phyloP scores from a whole-genome alignment of 1,140 invertebrate genomes.

The Musca domestica region DNA sequence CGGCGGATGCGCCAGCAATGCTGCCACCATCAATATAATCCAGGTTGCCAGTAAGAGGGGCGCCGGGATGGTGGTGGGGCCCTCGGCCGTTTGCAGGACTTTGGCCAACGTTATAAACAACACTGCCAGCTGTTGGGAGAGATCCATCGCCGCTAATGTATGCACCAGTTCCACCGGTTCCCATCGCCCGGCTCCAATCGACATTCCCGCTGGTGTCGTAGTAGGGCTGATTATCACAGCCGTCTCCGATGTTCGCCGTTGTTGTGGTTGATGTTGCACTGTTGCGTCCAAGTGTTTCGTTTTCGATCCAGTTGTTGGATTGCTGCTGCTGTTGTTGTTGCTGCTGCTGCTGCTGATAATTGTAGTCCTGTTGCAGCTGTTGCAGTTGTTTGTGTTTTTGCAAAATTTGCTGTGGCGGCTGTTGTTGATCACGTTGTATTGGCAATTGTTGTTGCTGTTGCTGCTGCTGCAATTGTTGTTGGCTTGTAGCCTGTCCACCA shows the following conservation, averaged over 20 bases:
- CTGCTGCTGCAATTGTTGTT: slow-evolving; percentile 49
- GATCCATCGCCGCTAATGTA: slow-evolving; percentile 50
- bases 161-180: slow-evolving; percentile 53
- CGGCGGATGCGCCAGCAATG: slow-evolving; percentile 49
- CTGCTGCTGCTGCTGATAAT: slow-evolving; percentile 31
- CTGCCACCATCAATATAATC: slow-evolving; percentile 50
- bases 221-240: slow-evolving; percentile 53
- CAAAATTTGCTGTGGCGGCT: slow-evolving; percentile 27
- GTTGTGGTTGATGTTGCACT: slow-evolving; percentile 29
- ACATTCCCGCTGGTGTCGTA: slow-evolving; percentile 54
- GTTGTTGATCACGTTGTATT: slow-evolving; percentile 26
- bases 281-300: slow-evolving; percentile 46
- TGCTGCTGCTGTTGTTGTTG: slow-evolving; percentile 41
- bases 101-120: slow-evolving; percentile 48
- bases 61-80: slow-evolving; percentile 8
- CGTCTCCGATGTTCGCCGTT: slow-evolving; percentile 34
- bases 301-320: slow-evolving; percentile 32
- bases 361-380: slow-evolving; percentile 25
- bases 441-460: slow-evolving; percentile 29
- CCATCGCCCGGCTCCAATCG: slow-evolving; percentile 52
- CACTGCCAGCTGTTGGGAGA: slow-evolving; percentile 44
- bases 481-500: slow-evolving; percentile 54
- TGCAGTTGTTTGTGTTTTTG: slow-evolving; percentile 27
- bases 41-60: slow-evolving; percentile 38
- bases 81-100: slow-evolving; percentile 33